These are phyloP conservation scores for Scytalopus superciliaris DNA, from an alignment of 2,113 vertebrate genomes.

Conservation along the genomic window DNA sequence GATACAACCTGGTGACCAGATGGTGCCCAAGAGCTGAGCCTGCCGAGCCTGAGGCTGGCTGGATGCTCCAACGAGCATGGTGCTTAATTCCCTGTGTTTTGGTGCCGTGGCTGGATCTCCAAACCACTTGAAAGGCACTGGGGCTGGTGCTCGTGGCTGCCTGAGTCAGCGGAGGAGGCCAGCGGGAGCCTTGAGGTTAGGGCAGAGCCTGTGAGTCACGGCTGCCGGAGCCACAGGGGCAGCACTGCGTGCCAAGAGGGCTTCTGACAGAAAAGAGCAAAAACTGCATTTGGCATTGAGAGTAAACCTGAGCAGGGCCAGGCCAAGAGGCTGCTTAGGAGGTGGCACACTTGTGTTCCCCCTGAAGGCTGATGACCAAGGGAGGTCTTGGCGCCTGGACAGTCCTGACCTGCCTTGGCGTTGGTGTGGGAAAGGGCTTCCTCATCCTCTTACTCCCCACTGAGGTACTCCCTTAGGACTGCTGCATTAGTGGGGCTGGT, in stretches of 20 bases:
- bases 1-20: neutral
- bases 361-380: neutral
- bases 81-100: neutral
- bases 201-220: neutral
- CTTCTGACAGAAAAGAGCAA: neutral
- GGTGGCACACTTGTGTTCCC: neutral
- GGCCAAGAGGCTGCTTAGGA: neutral
- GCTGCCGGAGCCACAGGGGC: neutral
- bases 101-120: neutral
- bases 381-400: neutral
- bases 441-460: neutral
- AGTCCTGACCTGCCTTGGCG: neutral
- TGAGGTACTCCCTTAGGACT: neutral
- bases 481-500: neutral
- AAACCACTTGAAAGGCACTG: neutral
- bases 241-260: neutral
- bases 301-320: neutral
- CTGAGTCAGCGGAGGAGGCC: neutral
- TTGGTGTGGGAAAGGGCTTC: neutral
- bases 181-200: constrained; percentile 3
- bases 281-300: neutral
- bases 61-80: neutral
- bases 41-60: neutral
- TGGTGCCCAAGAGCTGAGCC: neutral
- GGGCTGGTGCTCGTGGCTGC: neutral